A percentile compares a stretch with the other conserved stretches of the same genome.
Conservation (phyloP, 2,113 vertebrate genomes). For the Zeus faber region DNA sequence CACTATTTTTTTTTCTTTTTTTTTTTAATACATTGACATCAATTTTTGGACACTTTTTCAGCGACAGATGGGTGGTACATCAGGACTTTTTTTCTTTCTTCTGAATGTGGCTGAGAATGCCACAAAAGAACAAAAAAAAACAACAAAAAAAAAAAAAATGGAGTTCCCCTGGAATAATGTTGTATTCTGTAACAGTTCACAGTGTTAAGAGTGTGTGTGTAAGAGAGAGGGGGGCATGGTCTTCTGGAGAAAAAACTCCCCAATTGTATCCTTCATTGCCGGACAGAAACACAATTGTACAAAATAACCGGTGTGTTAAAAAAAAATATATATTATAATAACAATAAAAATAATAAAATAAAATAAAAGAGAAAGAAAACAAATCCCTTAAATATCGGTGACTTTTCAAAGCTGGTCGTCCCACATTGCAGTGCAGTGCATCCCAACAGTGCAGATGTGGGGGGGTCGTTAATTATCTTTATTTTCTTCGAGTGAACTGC, state of each 20-base stretch:
- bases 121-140: background rate
- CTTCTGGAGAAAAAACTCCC: background rate
- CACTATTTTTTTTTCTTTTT: no score
- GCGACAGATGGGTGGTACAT: no score
- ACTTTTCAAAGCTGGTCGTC: background rate
- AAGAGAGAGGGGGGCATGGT: constrained; percentile 9
- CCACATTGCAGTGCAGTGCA: no score
- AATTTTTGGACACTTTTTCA: no score
- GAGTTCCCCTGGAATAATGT: no score
- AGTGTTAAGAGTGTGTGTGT: constrained; percentile 10
- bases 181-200: background rate
- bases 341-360: background rate
- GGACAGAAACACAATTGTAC: constrained; percentile 34
- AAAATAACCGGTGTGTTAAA: constrained; percentile 1
- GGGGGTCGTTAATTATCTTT: no score
- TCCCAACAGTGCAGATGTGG: no score
- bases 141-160: background rate
- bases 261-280: constrained; percentile 53
- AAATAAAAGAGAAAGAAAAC: no score
- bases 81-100: no score
- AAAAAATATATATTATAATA: background rate
- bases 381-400: background rate
- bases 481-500: no score
- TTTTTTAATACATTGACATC: no score
- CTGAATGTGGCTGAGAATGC: no score